Evolutionary conservation across 2,888 invertebrate species (phyloP).

Genomic region (Conchocele bisecta): DNA sequence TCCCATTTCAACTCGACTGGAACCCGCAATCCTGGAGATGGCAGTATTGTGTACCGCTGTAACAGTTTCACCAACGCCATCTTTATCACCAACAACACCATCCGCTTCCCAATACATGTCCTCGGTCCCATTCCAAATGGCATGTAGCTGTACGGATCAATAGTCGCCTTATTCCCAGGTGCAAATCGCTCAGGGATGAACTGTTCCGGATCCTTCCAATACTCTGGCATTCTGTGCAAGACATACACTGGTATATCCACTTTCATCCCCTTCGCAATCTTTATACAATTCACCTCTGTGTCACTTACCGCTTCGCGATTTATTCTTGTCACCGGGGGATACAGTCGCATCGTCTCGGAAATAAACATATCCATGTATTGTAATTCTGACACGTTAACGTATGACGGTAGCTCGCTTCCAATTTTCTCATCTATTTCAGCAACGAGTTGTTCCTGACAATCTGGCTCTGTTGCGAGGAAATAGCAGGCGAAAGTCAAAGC

Average conservation of each 20-base stretch:
- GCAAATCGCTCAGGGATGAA: conserved; percentile 50
- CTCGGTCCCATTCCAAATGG: conserved; percentile 54
- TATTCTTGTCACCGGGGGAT: conserved; percentile 54
- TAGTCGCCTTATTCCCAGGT: conserved; percentile 42
- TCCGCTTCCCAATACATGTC: conserved; percentile 44
- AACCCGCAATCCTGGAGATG: conserved; percentile 31
- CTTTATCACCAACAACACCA: conserved; percentile 46
- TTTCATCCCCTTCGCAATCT: conserved; percentile 32
- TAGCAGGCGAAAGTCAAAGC: conserved; percentile 39
- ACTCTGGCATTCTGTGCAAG: conserved; percentile 43
- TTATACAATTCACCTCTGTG: conserved; percentile 16
- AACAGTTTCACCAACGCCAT: conserved; percentile 42
- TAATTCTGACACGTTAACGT: conserved; percentile 56
- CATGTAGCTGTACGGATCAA: conserved; percentile 38
- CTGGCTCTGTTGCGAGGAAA: conserved; percentile 45
- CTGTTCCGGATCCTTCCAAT: conserved; percentile 52
- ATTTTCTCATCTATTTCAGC: conserved; percentile 43
- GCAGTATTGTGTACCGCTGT: conserved; percentile 40
- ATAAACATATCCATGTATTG: conserved; percentile 60
- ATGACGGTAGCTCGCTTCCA: conserved; percentile 38
- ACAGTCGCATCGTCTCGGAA: conserved; percentile 60
- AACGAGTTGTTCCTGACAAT: conserved; percentile 37
- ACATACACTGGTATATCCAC: conserved; percentile 43
- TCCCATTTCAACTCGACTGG: conserved; percentile 46
- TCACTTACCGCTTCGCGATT: conserved; percentile 30